A percentile compares a stretch with the other conserved stretches of the same genome.
These are phyloP conservation scores for Paradisaea rubra DNA, from an alignment of 2,113 vertebrate species.

Conservation along the genomic window DNA sequence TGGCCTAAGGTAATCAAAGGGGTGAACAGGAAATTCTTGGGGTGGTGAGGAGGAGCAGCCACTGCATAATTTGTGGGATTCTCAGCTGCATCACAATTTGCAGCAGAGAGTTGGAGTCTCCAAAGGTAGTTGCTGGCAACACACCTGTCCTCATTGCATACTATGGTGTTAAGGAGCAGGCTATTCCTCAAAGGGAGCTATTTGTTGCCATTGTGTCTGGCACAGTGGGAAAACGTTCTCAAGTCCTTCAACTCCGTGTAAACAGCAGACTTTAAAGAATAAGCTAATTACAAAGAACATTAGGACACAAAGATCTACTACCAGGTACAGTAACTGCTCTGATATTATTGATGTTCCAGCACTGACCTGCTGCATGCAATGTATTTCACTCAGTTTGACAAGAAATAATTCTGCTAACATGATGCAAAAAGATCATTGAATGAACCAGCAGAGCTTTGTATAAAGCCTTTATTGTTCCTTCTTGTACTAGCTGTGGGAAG, in stretches of 20 bases:
- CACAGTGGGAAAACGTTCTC: not conserved
- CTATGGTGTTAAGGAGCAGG: not conserved
- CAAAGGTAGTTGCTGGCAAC: not conserved
- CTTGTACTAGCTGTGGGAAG: not conserved
- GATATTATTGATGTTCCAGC: not conserved
- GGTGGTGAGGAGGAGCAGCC: not conserved
- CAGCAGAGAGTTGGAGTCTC: not conserved
- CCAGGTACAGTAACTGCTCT: not conserved
- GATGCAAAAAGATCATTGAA: not conserved
- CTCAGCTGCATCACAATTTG: not conserved
- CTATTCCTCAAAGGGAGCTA: not conserved
- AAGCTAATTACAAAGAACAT: not conserved
- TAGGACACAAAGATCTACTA: not conserved
- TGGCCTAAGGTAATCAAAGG: not conserved
- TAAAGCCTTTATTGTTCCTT: not conserved
- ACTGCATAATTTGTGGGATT: not conserved
- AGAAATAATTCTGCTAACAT: not conserved
- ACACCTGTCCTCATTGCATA: not conserved
- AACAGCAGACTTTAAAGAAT: not conserved
- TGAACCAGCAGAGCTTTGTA: not conserved
- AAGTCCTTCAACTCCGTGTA: not conserved
- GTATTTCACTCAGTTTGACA: not conserved
- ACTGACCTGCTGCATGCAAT: not conserved
- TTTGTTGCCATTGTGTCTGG: not conserved
- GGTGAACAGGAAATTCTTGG: not conserved